These are phyloP conservation scores for silkworm (Bombyx mori) DNA, from an alignment of 1,140 invertebrate species.

Conservation along the genomic window ASM3026992v2 NC_085116.1:5661001-5661500, in stretches of 20 bases:
- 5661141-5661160: constrained; percentile 79
- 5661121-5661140: constrained; percentile 75
- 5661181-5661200: constrained; percentile 75
- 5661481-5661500: too few relatives aligned
- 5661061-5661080: constrained; percentile 76
- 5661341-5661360: too few relatives aligned
- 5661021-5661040: too few relatives aligned
- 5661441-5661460: too few relatives aligned
- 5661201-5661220: constrained; percentile 74
- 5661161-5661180: constrained; percentile 75
- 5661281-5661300: too few relatives aligned
- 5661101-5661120: constrained; percentile 73
- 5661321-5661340: too few relatives aligned
- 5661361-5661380: too few relatives aligned
- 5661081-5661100: constrained; percentile 75
- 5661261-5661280: neutral
- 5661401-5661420: too few relatives aligned
- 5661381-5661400: too few relatives aligned
- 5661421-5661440: too few relatives aligned
- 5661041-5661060: constrained; percentile 53
- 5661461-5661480: too few relatives aligned
- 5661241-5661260: constrained; percentile 73
- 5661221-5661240: constrained; percentile 72
- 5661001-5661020: neutral
- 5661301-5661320: too few relatives aligned